These are phyloP conservation scores for Dryas iulia DNA, from an alignment of 1,140 invertebrate genomes.

Conservation along the genomic window DNA sequence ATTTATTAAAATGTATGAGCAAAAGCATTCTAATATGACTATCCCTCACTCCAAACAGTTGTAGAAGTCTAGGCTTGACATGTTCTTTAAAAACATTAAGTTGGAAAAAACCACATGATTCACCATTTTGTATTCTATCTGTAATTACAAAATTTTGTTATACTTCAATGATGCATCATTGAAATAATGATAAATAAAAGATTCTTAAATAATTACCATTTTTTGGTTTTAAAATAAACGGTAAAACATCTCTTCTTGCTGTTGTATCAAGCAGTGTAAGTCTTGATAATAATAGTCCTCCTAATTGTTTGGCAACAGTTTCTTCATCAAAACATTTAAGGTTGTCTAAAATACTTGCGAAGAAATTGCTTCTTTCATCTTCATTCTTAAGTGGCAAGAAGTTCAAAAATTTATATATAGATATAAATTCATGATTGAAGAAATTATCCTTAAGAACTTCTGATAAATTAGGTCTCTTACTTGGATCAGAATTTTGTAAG, in stretches of 20 bases:
- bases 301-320: conserved; percentile 88
- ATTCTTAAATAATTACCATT: conserved; percentile 61
- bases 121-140: conserved; percentile 69
- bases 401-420: conserved; percentile 89
- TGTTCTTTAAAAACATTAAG: conserved; percentile 84
- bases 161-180: too few relatives aligned
- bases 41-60: conserved; percentile 89
- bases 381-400: conserved; percentile 89
- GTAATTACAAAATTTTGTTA: conserved; percentile 35
- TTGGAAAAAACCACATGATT: conserved; percentile 82
- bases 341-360: conserved; percentile 83
- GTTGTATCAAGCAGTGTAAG: conserved; percentile 90
- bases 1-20: conserved; percentile 86
- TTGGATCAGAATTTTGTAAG: conserved; percentile 82
- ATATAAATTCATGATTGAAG: conserved; percentile 91
- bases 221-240: conserved; percentile 87
- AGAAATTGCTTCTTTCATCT: conserved; percentile 88
- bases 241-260: conserved; percentile 87
- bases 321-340: conserved; percentile 87
- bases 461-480: conserved; percentile 82
- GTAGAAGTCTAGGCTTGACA: conserved; percentile 86
- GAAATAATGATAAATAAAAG: neutral
- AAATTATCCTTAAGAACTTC: conserved; percentile 86
- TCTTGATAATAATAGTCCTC: conserved; percentile 87
- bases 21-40: conserved; percentile 83